Evolutionary conservation across 2,113 vertebrate genomes (phyloP).

Genomic region (Sinocyclocheilus anophthalmus): DNA sequence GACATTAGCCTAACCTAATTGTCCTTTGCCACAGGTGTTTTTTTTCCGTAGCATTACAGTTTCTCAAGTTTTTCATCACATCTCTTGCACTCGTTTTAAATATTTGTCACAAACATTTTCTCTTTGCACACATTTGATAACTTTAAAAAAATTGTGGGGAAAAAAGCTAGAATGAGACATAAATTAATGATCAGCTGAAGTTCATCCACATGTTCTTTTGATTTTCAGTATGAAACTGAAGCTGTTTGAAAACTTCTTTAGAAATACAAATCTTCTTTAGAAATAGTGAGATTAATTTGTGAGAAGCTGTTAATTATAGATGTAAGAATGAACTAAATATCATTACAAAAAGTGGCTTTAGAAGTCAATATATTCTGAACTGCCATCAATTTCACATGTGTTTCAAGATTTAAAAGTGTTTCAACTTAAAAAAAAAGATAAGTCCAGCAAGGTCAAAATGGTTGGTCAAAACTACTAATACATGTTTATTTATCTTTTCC

Average conservation of each 20-base stretch:
- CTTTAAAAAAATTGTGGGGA: neutral
- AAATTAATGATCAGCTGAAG: neutral
- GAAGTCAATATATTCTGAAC: neutral
- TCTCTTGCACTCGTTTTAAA: neutral
- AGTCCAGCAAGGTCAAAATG: neutral
- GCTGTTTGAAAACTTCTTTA: neutral
- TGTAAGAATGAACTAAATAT: neutral
- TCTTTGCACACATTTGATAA: neutral
- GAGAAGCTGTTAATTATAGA: neutral
- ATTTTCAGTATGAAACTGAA: neutral
- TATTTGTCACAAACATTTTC: neutral
- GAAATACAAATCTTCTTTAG: neutral
- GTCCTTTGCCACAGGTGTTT: conserved; percentile 11
- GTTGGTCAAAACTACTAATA: neutral
- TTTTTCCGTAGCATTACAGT: neutral
- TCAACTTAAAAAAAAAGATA: neutral
- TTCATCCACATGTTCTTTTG: neutral
- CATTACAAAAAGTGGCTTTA: neutral
- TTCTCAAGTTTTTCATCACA: conserved; percentile 43
- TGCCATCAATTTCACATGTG: too few relatives aligned
- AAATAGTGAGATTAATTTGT: neutral
- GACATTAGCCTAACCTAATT: conserved; percentile 34
- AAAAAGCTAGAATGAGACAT: neutral
- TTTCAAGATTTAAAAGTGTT: neutral
- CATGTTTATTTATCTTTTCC: conserved; percentile 47